phyloP scores from a whole-genome alignment of 2,888 invertebrate species.

The Xylophagus ater region DNA sequence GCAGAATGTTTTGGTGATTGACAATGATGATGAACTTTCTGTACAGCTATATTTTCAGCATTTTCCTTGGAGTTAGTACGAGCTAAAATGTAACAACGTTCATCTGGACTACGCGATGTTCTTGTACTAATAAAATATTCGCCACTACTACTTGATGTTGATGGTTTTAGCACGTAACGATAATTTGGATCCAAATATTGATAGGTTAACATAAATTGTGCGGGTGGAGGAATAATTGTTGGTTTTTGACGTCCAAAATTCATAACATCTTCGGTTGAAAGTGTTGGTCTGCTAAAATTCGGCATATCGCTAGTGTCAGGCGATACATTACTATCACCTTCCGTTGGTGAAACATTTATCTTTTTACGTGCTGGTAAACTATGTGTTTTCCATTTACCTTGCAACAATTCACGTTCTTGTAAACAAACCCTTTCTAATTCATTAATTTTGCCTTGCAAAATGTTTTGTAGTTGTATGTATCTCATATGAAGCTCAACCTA shows the following conservation, averaged over 20 bases:
- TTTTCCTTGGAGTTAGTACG: conserved; percentile 41
- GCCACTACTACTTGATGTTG: conserved; percentile 50
- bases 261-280: conserved; percentile 71
- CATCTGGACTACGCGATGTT: conserved; percentile 49
- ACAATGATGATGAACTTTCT: conserved; percentile 27
- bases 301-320: conserved; percentile 37
- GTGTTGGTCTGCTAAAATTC: conserved; percentile 61
- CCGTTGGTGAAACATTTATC: conserved; percentile 45
- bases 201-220: conserved; percentile 47
- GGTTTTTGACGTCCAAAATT: conserved; percentile 26
- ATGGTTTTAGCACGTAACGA: conserved; percentile 58
- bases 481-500: conserved; percentile 79
- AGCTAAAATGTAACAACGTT: conserved; percentile 59
- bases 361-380: conserved; percentile 78
- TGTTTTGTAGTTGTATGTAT: conserved; percentile 77
- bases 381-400: conserved; percentile 83
- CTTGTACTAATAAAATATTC: conserved; percentile 63
- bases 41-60: conserved; percentile 36
- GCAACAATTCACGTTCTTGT: conserved; percentile 69
- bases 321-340: conserved; percentile 42
- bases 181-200: conserved; percentile 63
- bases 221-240: conserved; percentile 40
- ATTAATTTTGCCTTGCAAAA: conserved; percentile 71
- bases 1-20: conserved; percentile 17
- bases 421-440: conserved; percentile 73